Percentiles rank a stretch among this genome's conserved stretches.
Conservation (phyloP, 2,797 vertebrate species). For the Tenualosa thibaudeaui region DNA sequence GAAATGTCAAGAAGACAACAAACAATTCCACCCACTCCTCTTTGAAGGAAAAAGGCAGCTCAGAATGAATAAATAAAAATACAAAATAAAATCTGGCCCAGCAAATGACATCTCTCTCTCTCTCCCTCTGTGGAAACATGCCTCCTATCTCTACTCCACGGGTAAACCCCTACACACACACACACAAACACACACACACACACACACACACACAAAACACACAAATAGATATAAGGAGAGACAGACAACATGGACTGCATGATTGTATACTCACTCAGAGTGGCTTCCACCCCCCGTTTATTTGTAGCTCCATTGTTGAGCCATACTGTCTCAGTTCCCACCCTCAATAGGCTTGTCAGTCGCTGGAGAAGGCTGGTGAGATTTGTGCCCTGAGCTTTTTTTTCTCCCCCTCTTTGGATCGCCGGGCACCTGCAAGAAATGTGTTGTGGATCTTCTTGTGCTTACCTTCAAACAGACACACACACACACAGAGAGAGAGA, state of each 20-base stretch:
- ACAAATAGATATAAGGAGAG: slow-evolving; percentile 27
- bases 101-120: slow-evolving; percentile 51
- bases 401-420: not conserved
- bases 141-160: slow-evolving; percentile 47
- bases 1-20: slow-evolving; percentile 60
- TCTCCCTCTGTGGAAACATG: slow-evolving; percentile 40
- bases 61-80: slow-evolving; percentile 47
- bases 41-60: slow-evolving; percentile 50
- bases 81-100: slow-evolving; percentile 42
- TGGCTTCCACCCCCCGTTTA: slow-evolving; percentile 50
- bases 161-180: slow-evolving; percentile 33
- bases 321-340: slow-evolving; percentile 15
- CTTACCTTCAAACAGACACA: not conserved
- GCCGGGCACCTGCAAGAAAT: not conserved
- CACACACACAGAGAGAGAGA: not conserved
- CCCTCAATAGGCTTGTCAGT: slow-evolving; percentile 40
- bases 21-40: slow-evolving; percentile 45
- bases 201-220: slow-evolving; percentile 26
- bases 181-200: slow-evolving; percentile 27
- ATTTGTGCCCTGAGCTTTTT: not conserved
- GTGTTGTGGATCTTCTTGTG: not conserved
- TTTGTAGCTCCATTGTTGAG: slow-evolving; percentile 42
- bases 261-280: slow-evolving; percentile 48
- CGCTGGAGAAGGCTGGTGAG: slow-evolving; percentile 21
- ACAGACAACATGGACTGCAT: slow-evolving; percentile 33